Percentiles rank a stretch among this genome's conserved stretches.
Conservation (phyloP, 1,140 invertebrate genomes). For the Tetranychus cinnabarinus region DNA sequence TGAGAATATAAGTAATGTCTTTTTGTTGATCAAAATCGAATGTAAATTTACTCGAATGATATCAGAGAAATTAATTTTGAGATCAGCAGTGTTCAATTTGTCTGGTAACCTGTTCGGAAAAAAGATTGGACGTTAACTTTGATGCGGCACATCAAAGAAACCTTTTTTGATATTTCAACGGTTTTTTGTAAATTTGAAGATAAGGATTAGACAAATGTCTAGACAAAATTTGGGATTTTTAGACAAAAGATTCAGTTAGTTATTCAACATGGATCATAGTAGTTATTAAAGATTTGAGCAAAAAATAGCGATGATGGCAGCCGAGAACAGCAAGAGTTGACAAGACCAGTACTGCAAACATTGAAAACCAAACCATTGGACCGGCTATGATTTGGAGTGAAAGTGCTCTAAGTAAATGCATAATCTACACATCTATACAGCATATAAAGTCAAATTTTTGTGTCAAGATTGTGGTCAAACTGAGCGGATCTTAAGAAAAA, state of each 20-base stretch:
- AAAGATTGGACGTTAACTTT: too few species aligned
- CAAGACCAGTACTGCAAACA: slow-evolving; percentile 40
- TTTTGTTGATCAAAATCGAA: slow-evolving; percentile 1
- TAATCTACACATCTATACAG: background rate
- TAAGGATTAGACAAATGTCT: too few species aligned
- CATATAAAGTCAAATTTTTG: background rate
- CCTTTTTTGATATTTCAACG: too few species aligned
- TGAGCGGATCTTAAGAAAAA: too few species aligned
- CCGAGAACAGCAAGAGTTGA: slow-evolving; percentile 35
- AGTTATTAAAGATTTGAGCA: background rate
- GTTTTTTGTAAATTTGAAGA: too few species aligned
- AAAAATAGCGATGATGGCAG: slow-evolving; percentile 1
- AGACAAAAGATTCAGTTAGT: too few species aligned
- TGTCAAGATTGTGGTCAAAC: too few species aligned
- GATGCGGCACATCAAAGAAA: too few species aligned
- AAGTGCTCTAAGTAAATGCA: slow-evolving; percentile 34
- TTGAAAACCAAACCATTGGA: slow-evolving; percentile 60
- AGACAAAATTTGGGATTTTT: too few species aligned
- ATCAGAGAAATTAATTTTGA: background rate
- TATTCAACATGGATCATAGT: too few species aligned
- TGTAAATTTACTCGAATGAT: background rate
- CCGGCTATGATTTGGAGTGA: slow-evolving; percentile 63
- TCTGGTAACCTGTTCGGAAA: too few species aligned
- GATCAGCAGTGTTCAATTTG: background rate
- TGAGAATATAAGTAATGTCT: slow-evolving; percentile 21